phyloP scores from a whole-genome alignment of 2,888 invertebrate species.

The Archips crataeganus region DNA sequence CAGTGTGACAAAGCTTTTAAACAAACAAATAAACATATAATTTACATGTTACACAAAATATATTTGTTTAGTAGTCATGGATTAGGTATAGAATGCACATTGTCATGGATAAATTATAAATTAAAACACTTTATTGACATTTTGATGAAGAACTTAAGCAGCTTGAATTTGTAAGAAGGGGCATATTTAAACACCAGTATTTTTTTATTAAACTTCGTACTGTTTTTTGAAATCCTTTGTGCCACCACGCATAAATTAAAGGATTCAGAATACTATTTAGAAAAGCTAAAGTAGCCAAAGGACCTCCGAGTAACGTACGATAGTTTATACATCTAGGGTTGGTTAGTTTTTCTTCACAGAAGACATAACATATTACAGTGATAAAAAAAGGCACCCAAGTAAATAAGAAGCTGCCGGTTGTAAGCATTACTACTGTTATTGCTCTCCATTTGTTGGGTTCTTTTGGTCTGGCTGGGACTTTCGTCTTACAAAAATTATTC shows the following conservation, averaged over 20 bases:
- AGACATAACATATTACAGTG: slow-evolving; percentile 82
- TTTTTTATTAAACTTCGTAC: slow-evolving; percentile 54
- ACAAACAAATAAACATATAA: neutral
- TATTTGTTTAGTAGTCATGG: too few relatives aligned
- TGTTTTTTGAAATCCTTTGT: slow-evolving; percentile 87
- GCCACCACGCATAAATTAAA: slow-evolving; percentile 90
- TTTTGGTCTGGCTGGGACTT: slow-evolving; percentile 54
- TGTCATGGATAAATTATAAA: slow-evolving; percentile 13
- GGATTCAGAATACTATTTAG: slow-evolving; percentile 88
- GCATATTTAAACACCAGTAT: slow-evolving; percentile 14
- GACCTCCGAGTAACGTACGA: slow-evolving; percentile 83
- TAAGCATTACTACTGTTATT: slow-evolving; percentile 87
- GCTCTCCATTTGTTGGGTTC: slow-evolving; percentile 86
- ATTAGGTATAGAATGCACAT: neutral
- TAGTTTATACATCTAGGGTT: slow-evolving; percentile 79
- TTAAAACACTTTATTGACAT: neutral
- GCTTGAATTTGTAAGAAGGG: slow-evolving; percentile 24
- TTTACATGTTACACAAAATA: neutral
- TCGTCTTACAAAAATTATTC: slow-evolving; percentile 44
- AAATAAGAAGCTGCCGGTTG: slow-evolving; percentile 86
- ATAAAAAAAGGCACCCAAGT: slow-evolving; percentile 89
- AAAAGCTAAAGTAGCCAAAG: slow-evolving; percentile 86
- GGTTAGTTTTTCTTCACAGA: slow-evolving; percentile 77
- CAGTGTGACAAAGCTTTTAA: neutral
- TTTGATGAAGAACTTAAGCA: slow-evolving; percentile 17